Base-by-base conservation (phyloP, 2,888 invertebrate genomes). In the Limnephilus auricula region DNA sequence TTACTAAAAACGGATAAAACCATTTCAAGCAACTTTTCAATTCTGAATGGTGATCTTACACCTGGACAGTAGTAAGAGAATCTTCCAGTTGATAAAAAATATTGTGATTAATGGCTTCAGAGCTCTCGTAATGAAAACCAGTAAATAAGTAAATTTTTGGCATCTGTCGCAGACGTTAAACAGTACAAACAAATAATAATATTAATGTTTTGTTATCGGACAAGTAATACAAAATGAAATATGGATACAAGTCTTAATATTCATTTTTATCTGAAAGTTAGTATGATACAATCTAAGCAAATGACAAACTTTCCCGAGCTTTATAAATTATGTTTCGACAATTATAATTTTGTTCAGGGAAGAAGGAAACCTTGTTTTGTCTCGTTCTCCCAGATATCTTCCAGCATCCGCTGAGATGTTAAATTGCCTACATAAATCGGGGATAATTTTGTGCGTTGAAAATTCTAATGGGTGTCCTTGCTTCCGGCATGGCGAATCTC, bases 401-500 rank as follows among this genome's bases (percentile, higher is more conserved):
- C 34, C 82, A 34, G 32, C 34, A 82, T 82, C 34, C 34, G 34
- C 82, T 25, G 34, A 65, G 65, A 82, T 82, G 82, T 82, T 37
- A 82, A 34, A 82, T 82, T 82, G 34, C 82, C 82, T 25, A 82
- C 32, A 82, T 82, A 82, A 82, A 82, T 82, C 25, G 82, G 32
- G 34, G 34, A 82, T 82, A 34, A 82, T 82, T 82, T 32, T 34
- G 82, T 18, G 82, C 32, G 32, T 37, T 15, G 82, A 37, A 32
- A 15, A 80, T 80, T 31, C 31, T 80, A 80, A 80, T 80, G 80
- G 32, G 32, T 82, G 32, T 25, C 65, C 65, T 65, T 9, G 65
- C 9, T 65, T 65, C 65, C 65, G 65, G 65, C 65, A 65, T 65
- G 25, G 65, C 65, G 65, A 9, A 65, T n/a, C n/a, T n/a, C 65